Base-by-base conservation (phyloP, 2,888 invertebrate species). In the Apodemia mormo region DNA sequence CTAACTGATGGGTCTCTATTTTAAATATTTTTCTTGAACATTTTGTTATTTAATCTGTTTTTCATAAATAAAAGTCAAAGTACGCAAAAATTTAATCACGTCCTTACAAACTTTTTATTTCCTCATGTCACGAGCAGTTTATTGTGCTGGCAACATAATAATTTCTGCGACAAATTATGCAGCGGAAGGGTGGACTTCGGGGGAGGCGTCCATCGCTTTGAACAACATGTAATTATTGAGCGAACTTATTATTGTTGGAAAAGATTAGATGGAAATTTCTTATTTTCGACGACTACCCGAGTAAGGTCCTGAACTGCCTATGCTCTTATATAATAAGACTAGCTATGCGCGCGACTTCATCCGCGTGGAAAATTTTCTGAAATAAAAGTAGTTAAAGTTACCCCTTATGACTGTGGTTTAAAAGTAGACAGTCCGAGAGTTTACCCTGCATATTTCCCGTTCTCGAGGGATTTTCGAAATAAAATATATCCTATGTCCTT, bases 131-230 rank as follows among this genome's bases (percentile, higher is more conserved):
- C 9, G 30, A 10, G 61, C 61, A 61, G 61, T 61, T 61, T 61
- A 61, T 61, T 61, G 61, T 61, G 61, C 61, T 33, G 61, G 61
- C 61, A 14, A 61, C 61, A 61, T 61, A 61, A 58, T 58, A 58
- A 61, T 61, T 61, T 61, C 33, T 61, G 61, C 14, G 61, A 61
- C 61, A 61, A 61, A 30, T 61, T 61, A 61, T 61, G 9, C 61
- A 33, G 12, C n/a, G 61, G 45, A 45, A 45, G 45, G 10, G 45
- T 45, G 45, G 10, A 10, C 10, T 6, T 1, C 9, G 2, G 45
- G 45, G 45, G 45, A 10, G 45, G 45, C 45, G 45, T 45, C 45
- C 45, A 45, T 45, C 45, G 45, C 45, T 45, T 45, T 45, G 10
- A 45, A 45, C 45, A 49, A 49, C 49, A 14, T 49, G 49, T 45